phyloP scores from a whole-genome alignment of 2,113 vertebrate species.

The Canis aureus region DNA sequence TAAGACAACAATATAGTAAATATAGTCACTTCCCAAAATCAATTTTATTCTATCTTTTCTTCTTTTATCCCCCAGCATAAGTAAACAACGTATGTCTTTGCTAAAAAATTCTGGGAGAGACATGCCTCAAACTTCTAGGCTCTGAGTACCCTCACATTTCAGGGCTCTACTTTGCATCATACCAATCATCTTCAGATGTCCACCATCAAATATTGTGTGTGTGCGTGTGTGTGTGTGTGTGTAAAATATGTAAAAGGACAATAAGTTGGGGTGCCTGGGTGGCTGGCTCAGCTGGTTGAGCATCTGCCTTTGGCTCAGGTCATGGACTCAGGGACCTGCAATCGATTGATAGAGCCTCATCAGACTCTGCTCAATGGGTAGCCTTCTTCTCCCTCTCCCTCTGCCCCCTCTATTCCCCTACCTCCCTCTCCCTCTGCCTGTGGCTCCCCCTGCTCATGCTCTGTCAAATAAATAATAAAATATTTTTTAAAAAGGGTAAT shows the following conservation, averaged over 20 bases:
- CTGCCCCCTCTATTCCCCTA: too few species aligned
- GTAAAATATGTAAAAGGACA: neutral
- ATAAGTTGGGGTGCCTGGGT: neutral
- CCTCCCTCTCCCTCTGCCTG: too few species aligned
- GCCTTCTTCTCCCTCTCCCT: too few species aligned
- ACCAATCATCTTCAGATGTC: neutral
- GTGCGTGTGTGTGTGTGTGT: neutral
- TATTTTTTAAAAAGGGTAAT: too few species aligned
- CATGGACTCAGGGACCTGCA: too few species aligned
- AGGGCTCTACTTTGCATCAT: neutral
- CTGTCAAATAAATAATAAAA: too few species aligned
- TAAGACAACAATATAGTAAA: neutral
- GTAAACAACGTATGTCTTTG: neutral
- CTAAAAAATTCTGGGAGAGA: neutral
- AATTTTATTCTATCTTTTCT: neutral
- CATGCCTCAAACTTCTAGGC: neutral
- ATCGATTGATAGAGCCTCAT: too few species aligned
- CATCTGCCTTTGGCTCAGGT: too few species aligned
- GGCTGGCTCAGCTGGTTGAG: too few species aligned
- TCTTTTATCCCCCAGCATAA: neutral
- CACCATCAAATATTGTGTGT: neutral
- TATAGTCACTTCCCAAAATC: neutral
- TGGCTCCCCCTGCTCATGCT: too few species aligned
- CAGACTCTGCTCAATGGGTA: too few species aligned
- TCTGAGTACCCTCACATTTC: neutral